phyloP scores from a whole-genome alignment of 2,113 vertebrate species.

The Eurystomus gularis region DNA sequence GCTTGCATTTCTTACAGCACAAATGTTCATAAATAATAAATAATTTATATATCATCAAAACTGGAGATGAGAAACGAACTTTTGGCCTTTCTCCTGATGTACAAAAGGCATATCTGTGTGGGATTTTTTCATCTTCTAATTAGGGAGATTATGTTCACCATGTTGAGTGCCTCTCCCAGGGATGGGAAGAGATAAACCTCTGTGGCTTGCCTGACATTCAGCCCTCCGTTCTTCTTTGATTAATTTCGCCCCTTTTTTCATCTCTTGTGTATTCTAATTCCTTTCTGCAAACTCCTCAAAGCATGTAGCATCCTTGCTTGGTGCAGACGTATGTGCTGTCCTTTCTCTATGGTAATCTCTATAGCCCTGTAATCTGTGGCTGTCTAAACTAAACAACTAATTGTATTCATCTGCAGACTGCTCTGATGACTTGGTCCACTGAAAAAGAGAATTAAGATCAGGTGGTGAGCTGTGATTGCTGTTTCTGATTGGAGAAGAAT shows the following conservation, averaged over 20 bases:
- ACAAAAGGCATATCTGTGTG: not conserved
- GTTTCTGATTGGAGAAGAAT: constrained; percentile 24
- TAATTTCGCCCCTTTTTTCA: not conserved
- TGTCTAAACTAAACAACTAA: constrained; percentile 16
- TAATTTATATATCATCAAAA: not conserved
- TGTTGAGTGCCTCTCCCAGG: not conserved
- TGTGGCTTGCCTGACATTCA: not conserved
- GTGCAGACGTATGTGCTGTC: not conserved
- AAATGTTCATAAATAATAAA: not conserved
- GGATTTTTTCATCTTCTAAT: not conserved
- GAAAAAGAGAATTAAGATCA: constrained; percentile 32
- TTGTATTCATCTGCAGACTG: constrained; percentile 14
- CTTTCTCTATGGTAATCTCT: constrained; percentile 29
- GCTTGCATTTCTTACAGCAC: not conserved
- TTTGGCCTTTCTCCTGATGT: not conserved
- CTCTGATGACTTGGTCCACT: not conserved
- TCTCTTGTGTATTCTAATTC: not conserved
- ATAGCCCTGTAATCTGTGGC: not conserved
- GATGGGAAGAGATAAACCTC: constrained; percentile 9
- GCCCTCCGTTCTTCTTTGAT: constrained; percentile 15
- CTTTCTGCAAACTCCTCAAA: not conserved
- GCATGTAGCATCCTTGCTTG: not conserved
- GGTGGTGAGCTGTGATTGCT: constrained; percentile 40
- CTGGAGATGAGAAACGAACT: not conserved
- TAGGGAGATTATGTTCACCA: not conserved